Evolutionary conservation across 2,113 vertebrate genomes (phyloP).

Genomic region (Acanthochromis polyacanthus): DNA sequence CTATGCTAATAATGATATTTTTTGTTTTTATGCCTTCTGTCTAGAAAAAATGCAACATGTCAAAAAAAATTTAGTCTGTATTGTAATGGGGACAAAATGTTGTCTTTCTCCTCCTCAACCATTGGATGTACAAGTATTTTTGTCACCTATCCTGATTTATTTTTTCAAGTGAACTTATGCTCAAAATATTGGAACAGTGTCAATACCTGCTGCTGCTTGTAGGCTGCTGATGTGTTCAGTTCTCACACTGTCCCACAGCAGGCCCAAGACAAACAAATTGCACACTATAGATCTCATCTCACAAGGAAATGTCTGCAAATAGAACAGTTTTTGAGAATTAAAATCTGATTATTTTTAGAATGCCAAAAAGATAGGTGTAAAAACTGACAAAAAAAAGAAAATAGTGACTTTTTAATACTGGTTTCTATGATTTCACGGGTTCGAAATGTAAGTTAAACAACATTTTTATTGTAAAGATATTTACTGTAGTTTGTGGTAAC

Average conservation of each 20-base stretch:
- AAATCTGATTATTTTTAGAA: background rate
- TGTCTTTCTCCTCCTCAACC: no score
- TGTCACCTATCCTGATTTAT: background rate
- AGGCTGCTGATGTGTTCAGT: conserved; percentile 17
- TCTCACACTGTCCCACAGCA: conserved; percentile 28
- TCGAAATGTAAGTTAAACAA: no score
- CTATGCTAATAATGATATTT: no score
- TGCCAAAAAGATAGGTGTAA: background rate
- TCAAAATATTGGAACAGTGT: background rate
- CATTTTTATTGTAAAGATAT: no score
- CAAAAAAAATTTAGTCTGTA: no score
- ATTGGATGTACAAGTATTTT: background rate
- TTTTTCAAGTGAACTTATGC: no score
- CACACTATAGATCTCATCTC: conserved; percentile 23
- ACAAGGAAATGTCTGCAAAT: background rate
- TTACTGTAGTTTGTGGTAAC: no score
- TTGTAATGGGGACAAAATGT: no score
- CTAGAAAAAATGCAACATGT: no score
- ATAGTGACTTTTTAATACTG: background rate
- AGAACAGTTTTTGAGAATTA: background rate
- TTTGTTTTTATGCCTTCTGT: no score
- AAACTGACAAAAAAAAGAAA: background rate
- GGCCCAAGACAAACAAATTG: conserved; percentile 23
- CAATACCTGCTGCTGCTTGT: conserved; percentile 14
- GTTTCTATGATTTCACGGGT: no score